These are phyloP conservation scores for Cryptotis parvus DNA, from an alignment of 2,113 vertebrate species.

Conservation along the genomic window DNA sequence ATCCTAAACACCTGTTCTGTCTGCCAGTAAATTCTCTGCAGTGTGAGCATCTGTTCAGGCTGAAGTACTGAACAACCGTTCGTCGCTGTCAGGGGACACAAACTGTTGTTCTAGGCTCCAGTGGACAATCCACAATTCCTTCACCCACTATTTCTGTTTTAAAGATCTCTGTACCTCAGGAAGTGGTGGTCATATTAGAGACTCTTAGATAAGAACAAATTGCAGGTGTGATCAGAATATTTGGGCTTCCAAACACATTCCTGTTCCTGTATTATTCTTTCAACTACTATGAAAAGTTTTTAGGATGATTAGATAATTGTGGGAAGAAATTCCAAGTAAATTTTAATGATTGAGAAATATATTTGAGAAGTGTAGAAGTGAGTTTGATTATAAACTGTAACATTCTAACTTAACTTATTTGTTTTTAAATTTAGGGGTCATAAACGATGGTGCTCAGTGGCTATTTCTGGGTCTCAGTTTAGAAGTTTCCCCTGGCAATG, in stretches of 20 bases:
- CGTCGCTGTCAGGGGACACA: neutral
- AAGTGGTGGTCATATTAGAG: neutral
- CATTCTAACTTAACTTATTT: neutral
- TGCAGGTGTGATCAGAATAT: neutral
- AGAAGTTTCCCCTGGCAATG: no score
- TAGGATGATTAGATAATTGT: neutral
- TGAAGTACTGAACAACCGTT: neutral
- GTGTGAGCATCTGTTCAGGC: neutral
- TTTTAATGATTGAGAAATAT: neutral
- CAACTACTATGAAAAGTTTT: neutral
- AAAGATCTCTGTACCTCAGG: neutral
- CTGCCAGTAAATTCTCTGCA: neutral
- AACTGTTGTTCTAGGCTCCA: neutral
- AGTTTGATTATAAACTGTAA: neutral
- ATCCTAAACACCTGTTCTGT: no score
- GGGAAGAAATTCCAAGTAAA: neutral
- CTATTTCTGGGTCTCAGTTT: no score
- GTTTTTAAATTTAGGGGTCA: no score
- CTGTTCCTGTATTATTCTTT: neutral
- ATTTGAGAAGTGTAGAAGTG: neutral
- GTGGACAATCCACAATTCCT: neutral
- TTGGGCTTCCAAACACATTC: neutral
- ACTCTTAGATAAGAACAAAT: neutral
- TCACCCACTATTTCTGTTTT: neutral
- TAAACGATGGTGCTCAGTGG: no score